phyloP scores from a whole-genome alignment of 2,888 invertebrate genomes.

The Alloplasta piceator region DNA sequence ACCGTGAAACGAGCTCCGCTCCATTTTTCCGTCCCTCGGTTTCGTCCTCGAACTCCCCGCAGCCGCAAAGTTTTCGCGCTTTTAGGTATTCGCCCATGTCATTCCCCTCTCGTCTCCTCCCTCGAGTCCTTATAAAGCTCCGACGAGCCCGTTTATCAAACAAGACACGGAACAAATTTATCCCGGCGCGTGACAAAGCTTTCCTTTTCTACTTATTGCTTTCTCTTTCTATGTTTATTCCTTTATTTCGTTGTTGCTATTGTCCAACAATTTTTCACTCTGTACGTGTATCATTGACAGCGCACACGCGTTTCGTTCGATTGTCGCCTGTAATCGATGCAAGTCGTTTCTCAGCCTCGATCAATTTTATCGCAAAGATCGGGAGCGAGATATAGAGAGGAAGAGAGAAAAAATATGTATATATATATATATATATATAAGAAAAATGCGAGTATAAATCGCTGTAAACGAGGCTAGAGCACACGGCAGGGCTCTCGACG shows the following conservation, averaged over 20 bases:
- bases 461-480: background rate
- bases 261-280: too few species aligned
- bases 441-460: background rate
- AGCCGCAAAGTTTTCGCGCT: slow-evolving; percentile 32
- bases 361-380: slow-evolving; percentile 45
- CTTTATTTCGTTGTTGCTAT: too few species aligned
- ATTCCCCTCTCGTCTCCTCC: slow-evolving; percentile 12
- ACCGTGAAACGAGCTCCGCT: slow-evolving; percentile 33
- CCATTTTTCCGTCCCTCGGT: slow-evolving; percentile 22
- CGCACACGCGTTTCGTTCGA: background rate
- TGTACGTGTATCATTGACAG: background rate
- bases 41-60: slow-evolving; percentile 8
- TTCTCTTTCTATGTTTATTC: too few species aligned
- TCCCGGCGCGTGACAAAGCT: background rate
- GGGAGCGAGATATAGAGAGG: slow-evolving; percentile 41
- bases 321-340: slow-evolving; percentile 21
- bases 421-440: too few species aligned
- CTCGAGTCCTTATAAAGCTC: background rate
- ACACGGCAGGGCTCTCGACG: slow-evolving; percentile 23
- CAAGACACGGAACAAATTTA: background rate
- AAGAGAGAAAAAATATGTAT: background rate
- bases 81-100: slow-evolving; percentile 32
- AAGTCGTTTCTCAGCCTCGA: slow-evolving; percentile 25
- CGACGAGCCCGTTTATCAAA: background rate
- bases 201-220: background rate